Evolutionary conservation across 2,113 vertebrate species (phyloP), one percentile per base, ranked within the genome.

Genomic region (Eurypyga helias): DNA sequence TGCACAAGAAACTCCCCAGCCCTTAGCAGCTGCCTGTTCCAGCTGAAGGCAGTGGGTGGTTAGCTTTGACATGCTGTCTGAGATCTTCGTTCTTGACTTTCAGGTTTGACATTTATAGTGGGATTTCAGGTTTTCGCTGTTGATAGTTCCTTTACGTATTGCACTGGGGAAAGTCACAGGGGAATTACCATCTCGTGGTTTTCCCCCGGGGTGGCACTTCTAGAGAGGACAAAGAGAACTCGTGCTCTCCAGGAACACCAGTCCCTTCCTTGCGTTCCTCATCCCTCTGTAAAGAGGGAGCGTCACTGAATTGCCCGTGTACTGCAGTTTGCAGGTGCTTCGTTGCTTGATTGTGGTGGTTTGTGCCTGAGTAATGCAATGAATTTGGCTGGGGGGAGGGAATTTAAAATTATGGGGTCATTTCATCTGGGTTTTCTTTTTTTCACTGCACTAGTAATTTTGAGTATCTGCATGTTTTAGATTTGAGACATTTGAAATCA

Each of bases 401-500:
- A 82, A 64, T 92, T 90, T 55, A 31, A 90, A 92, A 45, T 89
- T 75, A 41, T 9, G 24, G 36, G 67, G 14, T 76, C n/a, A 69
- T 83, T 90, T 80, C 36, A 58, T 70, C 24, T 38, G 16, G 41
- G 41, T 12, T 41, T 41, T 41, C 12, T 36, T 41, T 75, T 82
- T 87, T 86, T 12, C 38, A 54, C 46, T 87, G 55, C 72, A 46
- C 15, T 83, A 88, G 38, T 89, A 84, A 87, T 93, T 92, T 89
- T 91, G 61, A 70, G 19, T 95, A 78, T 97, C 75, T 97, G 94
- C 77, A 26, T 95, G 70, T 97, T 95, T 46, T 95, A 99, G 99
- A 96, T 99, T 99, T 98, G 99, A 99, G 98, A 99, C 99, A 10
- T 99, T 99, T 64, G 99, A 99, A 97, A 99, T 99, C 98, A 99